Base-by-base conservation (phyloP, 2,113 vertebrate genomes). In the Pygoscelis antarcticus region DNA sequence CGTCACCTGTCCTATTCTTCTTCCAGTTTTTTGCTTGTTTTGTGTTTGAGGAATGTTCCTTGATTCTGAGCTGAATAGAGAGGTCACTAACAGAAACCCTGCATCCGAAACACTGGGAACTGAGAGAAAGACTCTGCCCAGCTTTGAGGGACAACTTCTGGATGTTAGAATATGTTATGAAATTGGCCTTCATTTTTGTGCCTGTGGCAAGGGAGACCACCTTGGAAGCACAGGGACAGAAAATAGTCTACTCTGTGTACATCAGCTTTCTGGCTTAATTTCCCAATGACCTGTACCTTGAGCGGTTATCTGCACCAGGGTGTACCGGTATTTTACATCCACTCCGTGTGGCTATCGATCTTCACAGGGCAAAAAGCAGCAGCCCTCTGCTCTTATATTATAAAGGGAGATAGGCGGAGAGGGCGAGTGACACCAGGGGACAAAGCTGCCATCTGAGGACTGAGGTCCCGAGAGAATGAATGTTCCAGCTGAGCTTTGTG, bases 21-120 rank as follows among this genome's bases (percentile, higher is more conserved):
- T 79, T 62, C 58, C 54, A 91, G 66, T 62, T 96, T 97, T 97
- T 78, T 86, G 46, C 93, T 96, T 93, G 81, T 80, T 94, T 96
- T 87, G 36, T 90, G 62, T 85, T 93, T 96, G 94, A 16, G 9
- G 87, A 94, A 95, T 38, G 62, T 87, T 95, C 84, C 89, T 84
- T 84, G 72, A 69, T 91, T 95, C 96, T 93, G 94, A 87, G 22
- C 71, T 83, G 89, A 96, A 95, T 30, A 74, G 92, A 88, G 71
- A 90, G 88, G 95, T 93, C 95, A 86, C 85, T 95, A 81, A 90
- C 88, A 82, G 92, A 95, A 94, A 83, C 62, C 34, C 79, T 54
- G 46, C 68, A 27, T 68, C 55, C 5, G 4, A 86, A 86, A 80
- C 22, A 19, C 54, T 36, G 83, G 32, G 49, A 93, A 66, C 57